Base-by-base conservation (phyloP, 2,888 invertebrate genomes). In the Dastarcus helophoroides region DNA sequence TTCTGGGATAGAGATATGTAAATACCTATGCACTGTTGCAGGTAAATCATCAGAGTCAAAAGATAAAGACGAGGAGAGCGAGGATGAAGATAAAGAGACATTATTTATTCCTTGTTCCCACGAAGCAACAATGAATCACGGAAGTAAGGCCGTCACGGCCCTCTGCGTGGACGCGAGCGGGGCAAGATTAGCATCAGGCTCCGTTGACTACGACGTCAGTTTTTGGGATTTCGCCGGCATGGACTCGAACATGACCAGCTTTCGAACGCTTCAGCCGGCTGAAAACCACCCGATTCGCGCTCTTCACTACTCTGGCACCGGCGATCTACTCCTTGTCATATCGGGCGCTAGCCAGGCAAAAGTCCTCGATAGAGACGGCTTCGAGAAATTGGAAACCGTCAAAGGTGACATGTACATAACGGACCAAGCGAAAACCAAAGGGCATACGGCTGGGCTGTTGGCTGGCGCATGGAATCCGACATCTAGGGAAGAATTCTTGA, bases 221-320 rank as follows among this genome's bases (percentile, higher is more conserved):
- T 86, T 98, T 47, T 98, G 93, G 93, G 98, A 99, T 57, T 98
- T 98, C 66, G 89, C 93, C 38, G 97, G 95, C 3, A 97, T 98
- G 94, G 94, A 97, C 57, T 76, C 85, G 0, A 76, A 83, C 1
- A 73, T 93, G 67, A 76, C 84, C 29, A 86, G 91, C 26, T 98
- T 95, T 58, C 73, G 95, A 12, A 84, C 84, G 0, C 65, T 94
- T n/a, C 83, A 85, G 42, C 95, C 97, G 0, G 93, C 93, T 54
- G 95, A 95, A 60, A 86, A 84, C 56, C 93, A 98, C 60, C 90
- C 91, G 0, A 91, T 98, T 36, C 79, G 81, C 41, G 76, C 79
- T 22, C 58, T 93, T 1, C 84, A 93, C 47, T 98, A 94, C 61
- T 94, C 93, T 0, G 76, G 78, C 1, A 95, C 93, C 0, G 97